Conservation (phyloP, 2,797 vertebrate genomes). For the Alcedo quadribrachys region DNA sequence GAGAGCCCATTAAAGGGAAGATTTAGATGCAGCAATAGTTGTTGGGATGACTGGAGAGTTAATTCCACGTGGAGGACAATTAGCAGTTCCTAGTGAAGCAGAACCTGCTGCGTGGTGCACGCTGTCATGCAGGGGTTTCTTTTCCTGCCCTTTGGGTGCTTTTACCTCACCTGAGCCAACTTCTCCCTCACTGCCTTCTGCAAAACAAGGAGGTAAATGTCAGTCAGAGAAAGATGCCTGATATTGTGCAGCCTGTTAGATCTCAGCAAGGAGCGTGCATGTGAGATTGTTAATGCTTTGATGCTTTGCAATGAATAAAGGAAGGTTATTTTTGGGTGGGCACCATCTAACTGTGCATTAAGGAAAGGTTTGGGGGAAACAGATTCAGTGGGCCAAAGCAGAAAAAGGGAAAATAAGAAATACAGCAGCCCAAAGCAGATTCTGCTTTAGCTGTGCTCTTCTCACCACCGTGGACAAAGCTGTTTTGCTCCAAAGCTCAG, state of each 20-base stretch:
- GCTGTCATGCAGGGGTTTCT: not conserved
- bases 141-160: not conserved
- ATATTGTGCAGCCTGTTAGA: not conserved
- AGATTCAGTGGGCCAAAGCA: not conserved
- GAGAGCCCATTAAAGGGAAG: slow-evolving; percentile 40
- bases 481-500: not conserved
- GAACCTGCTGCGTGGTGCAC: accelerated
- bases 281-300: not conserved
- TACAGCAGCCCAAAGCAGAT: not conserved
- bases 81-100: slow-evolving; percentile 38
- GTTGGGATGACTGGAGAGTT: slow-evolving; percentile 25
- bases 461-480: not conserved
- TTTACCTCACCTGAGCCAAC: not conserved
- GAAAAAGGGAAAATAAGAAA: not conserved
- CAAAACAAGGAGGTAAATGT: not conserved
- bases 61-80: slow-evolving; percentile 46
- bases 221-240: accelerated
- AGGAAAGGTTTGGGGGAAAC: not conserved
- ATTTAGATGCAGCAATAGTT: slow-evolving; percentile 19
- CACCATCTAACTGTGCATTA: accelerated
- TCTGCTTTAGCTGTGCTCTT: not conserved
- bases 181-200: not conserved
- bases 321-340: not conserved
- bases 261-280: too few relatives aligned
- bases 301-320: not conserved